phyloP scores from a whole-genome alignment of 1,140 invertebrate species.

The Heliconius himera region DNA sequence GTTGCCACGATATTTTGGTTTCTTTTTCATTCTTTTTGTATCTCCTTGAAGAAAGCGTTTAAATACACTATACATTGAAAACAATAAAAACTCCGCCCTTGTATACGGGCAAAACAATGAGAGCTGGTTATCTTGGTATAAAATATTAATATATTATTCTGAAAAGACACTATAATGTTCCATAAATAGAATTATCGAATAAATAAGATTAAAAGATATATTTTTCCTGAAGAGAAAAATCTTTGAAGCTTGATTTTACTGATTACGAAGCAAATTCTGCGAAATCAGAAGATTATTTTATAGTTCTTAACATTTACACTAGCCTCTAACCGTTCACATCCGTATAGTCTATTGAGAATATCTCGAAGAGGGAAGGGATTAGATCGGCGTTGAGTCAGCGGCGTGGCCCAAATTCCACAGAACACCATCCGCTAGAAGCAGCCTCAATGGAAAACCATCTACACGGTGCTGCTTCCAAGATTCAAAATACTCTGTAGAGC shows the following conservation, averaged over 20 bases:
- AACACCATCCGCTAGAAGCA: slow-evolving; percentile 66
- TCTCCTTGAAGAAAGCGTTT: neutral
- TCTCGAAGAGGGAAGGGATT: slow-evolving; percentile 69
- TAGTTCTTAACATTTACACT: slow-evolving; percentile 23
- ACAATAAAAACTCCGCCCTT: slow-evolving; percentile 16
- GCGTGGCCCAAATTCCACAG: slow-evolving; percentile 75
- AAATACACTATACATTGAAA: slow-evolving; percentile 2
- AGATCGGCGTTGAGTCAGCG: slow-evolving; percentile 76
- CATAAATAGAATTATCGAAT: neutral
- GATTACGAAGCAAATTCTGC: slow-evolving; percentile 21
- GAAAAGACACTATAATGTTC: neutral
- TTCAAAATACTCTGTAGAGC: slow-evolving; percentile 44
- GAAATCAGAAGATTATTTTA: slow-evolving; percentile 19
- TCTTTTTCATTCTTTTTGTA: neutral
- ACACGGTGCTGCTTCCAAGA: slow-evolving; percentile 38
- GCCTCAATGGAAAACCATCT: slow-evolving; percentile 53
- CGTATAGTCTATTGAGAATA: slow-evolving; percentile 56
- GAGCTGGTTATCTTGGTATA: slow-evolving; percentile 18
- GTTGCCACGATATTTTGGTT: neutral
- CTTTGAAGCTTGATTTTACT: slow-evolving; percentile 17
- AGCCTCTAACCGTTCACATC: slow-evolving; percentile 44
- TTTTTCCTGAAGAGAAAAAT: neutral
- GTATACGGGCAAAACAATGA: slow-evolving; percentile 23
- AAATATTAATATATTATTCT: slow-evolving; percentile 7
- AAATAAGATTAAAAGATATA: neutral